Evolutionary conservation across 2,888 invertebrate species (phyloP).

Genomic region (Zygothrica quintamaculata): DNA sequence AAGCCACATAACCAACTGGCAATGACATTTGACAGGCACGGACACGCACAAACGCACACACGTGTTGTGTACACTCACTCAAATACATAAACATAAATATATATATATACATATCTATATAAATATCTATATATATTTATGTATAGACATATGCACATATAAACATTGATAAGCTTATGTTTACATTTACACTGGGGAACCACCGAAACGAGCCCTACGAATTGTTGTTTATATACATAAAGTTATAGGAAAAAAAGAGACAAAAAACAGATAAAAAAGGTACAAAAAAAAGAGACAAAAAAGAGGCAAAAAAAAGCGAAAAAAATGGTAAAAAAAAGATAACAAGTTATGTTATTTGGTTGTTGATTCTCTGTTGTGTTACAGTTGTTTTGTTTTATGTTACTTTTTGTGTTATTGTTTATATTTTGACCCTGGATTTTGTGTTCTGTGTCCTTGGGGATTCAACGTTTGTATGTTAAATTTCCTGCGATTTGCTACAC

Average conservation of each 20-base stretch:
- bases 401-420: conserved; percentile 44
- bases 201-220: conserved; percentile 50
- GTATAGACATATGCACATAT: conserved; percentile 18
- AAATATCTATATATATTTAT: conserved; percentile 4
- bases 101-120: conserved; percentile 2
- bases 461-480: conserved; percentile 50
- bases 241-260: too few relatives aligned
- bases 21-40: conserved; percentile 74
- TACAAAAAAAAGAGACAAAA: too few relatives aligned
- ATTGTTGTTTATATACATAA: conserved; percentile 48
- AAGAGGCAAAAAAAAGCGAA: too few relatives aligned
- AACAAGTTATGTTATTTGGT: conserved; percentile 62
- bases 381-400: conserved; percentile 5
- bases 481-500: conserved; percentile 64
- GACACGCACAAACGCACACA: conserved; percentile 22
- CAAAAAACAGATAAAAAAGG: conserved; percentile 5
- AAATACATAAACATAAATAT: conserved; percentile 25
- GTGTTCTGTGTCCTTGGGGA: conserved; percentile 46
- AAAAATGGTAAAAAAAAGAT: conserved; percentile 50
- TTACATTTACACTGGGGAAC: conserved; percentile 74
- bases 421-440: conserved; percentile 16
- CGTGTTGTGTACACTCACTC: conserved; percentile 27
- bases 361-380: conserved; percentile 33
- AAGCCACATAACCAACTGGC: conserved; percentile 77
- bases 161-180: conserved; percentile 69